These are phyloP conservation scores for Archegozetes longisetosus DNA, from an alignment of 1,140 invertebrate genomes.

Conservation along the genomic window DNA sequence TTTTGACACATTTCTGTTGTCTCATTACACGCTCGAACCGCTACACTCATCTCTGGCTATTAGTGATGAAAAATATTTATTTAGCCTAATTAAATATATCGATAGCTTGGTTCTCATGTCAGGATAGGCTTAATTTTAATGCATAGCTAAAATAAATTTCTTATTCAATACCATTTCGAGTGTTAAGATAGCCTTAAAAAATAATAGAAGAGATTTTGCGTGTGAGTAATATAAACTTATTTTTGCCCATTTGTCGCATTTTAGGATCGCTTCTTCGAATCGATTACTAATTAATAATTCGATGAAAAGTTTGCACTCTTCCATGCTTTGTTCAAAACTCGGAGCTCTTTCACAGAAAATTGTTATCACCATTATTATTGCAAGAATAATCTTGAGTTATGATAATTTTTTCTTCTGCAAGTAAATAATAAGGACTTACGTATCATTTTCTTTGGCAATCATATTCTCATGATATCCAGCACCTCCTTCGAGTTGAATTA, in stretches of 20 bases:
- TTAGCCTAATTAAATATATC: background rate
- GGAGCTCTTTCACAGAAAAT: too few species aligned
- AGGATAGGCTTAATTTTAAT: background rate
- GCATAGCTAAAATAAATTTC: too few species aligned
- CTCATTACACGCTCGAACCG: background rate
- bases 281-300: conserved; percentile 1
- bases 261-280: background rate
- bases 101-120: background rate
- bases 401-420: too few species aligned
- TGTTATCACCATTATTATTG: too few species aligned
- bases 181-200: background rate
- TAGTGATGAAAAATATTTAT: too few species aligned
- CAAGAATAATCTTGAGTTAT: too few species aligned
- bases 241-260: background rate
- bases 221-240: background rate
- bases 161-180: conserved; percentile 6
- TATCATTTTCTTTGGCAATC: too few species aligned
- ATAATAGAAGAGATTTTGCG: conserved; percentile 1
- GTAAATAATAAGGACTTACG: too few species aligned
- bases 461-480: too few species aligned
- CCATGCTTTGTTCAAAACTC: conserved; percentile 5
- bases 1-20: background rate
- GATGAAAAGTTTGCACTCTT: background rate
- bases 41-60: conserved; percentile 2
- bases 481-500: too few species aligned